A percentile compares a stretch with the other conserved stretches of the same genome.
Evolutionary conservation across 2,888 invertebrate genomes (phyloP).

Genomic region (Diogma glabrata): DNA sequence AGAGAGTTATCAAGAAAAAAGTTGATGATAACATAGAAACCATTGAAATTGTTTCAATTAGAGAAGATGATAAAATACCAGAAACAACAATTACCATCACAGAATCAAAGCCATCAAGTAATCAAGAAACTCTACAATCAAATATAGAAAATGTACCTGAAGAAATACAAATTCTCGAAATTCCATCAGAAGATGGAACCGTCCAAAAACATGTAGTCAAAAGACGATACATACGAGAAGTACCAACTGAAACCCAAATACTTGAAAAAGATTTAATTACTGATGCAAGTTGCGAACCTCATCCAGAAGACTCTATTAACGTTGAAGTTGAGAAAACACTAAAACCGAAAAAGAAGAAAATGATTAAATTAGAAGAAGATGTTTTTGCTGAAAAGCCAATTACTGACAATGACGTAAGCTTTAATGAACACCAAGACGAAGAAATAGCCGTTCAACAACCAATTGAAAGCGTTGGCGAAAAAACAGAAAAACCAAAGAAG

Average conservation of each 20-base stretch:
- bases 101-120: conserved; percentile 16
- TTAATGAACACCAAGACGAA: no score
- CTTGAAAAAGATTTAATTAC: conserved; percentile 19
- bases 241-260: conserved; percentile 30
- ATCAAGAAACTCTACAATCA: background rate
- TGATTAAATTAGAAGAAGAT: no score
- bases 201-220: conserved; percentile 26
- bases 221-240: conserved; percentile 28
- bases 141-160: conserved; percentile 16
- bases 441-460: no score
- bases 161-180: conserved; percentile 19
- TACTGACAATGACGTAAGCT: no score
- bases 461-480: conserved; percentile 25
- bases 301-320: no score
- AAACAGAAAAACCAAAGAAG: conserved; percentile 15
- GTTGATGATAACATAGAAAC: conserved; percentile 31
- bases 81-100: conserved; percentile 18
- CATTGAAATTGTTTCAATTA: conserved; percentile 32
- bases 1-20: conserved; percentile 29
- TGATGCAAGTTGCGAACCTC: no score
- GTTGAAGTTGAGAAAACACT: no score
- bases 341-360: no score
- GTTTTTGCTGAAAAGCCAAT: no score
- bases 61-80: conserved; percentile 33
- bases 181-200: conserved; percentile 22